These are phyloP conservation scores for Eristalis arbustorum DNA, from an alignment of 2,888 invertebrate genomes.

Conservation along the genomic window DNA sequence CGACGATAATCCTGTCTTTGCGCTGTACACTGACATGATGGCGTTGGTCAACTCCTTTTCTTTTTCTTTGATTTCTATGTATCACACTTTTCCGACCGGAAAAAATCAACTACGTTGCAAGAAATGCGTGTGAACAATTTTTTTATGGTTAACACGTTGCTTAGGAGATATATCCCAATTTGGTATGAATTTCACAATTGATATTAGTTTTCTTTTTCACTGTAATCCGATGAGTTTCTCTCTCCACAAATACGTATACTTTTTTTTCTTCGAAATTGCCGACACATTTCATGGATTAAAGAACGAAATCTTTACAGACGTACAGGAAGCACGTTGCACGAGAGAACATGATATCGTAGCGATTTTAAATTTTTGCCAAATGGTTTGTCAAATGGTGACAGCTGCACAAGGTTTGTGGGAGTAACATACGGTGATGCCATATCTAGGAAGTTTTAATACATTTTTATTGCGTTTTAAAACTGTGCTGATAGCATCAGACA, in stretches of 20 bases:
- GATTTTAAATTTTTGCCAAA: not conserved
- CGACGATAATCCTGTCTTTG: conserved; percentile 76
- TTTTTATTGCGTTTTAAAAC: no score
- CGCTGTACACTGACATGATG: conserved; percentile 76
- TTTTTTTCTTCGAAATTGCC: conserved; percentile 10
- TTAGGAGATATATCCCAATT: not conserved
- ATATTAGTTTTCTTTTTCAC: not conserved
- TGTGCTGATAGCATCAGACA: no score
- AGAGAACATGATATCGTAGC: conserved; percentile 5
- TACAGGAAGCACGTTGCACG: conserved; percentile 54
- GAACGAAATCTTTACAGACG: conserved; percentile 15
- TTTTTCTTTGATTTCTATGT: no score
- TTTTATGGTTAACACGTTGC: conserved; percentile 40
- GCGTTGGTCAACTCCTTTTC: not conserved
- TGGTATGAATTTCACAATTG: not conserved
- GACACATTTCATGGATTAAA: conserved; percentile 15
- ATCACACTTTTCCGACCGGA: not conserved
- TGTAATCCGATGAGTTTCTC: not conserved
- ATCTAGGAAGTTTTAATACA: not conserved
- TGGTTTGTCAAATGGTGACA: conserved; percentile 4
- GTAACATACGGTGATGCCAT: no score
- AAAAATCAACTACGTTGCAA: conserved; percentile 16
- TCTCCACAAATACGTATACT: not conserved
- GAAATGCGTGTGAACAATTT: not conserved
- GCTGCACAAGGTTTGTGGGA: not conserved